Evolutionary conservation across 2,113 vertebrate species (phyloP).

Genomic region (Felis catus): F.catus_Fca126_mat1.0 CM031424.1:11258501-11259000

Average conservation of each 20-base stretch:
- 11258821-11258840: constrained; percentile 11
- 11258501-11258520: neutral
- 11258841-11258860: neutral
- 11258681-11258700: constrained; percentile 39
- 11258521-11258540: neutral
- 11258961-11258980: neutral
- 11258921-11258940: constrained; percentile 31
- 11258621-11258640: neutral
- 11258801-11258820: constrained; percentile 7
- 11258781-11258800: constrained; percentile 11
- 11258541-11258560: neutral
- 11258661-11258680: neutral
- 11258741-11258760: neutral
- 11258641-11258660: neutral
- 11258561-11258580: neutral
- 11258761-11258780: neutral
- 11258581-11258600: neutral
- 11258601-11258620: neutral
- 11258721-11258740: neutral
- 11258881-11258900: neutral
- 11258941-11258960: neutral
- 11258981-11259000: neutral
- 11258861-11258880: neutral
- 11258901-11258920: neutral
- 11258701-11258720: constrained; percentile 27